Evolutionary conservation across 2,797 vertebrate species (phyloP), one percentile per base, ranked within the genome.

Genomic region (Babyrousa celebensis): DNA sequence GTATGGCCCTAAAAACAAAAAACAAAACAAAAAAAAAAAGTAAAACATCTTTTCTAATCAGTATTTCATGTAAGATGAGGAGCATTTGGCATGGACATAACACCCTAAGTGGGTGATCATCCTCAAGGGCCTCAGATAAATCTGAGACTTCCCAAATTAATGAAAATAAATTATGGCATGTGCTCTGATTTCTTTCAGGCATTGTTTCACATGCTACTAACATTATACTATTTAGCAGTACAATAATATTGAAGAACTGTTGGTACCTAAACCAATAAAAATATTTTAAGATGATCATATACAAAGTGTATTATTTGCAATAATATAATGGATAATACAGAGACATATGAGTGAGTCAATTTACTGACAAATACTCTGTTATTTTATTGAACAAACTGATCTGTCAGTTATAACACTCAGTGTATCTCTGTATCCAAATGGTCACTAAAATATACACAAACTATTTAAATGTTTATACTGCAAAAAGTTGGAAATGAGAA

Each of bases 11-110:
- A n/a, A n/a, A n/a, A n/a, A n/a, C n/a, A n/a, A n/a, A n/a, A n/a
- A n/a, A n/a, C n/a, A n/a, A n/a, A n/a, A n/a, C n/a, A n/a, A n/a
- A n/a, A n/a, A n/a, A n/a, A n/a, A n/a, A n/a, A n/a, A 77, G 70
- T 63, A 79, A 92, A 89, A 78, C 23, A 78, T 94, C 14, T 86
- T 94, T 85, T 89, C 32, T 70, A 71, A 78, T 71, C n/a, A 92
- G 63, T 56, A 84, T 71, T 96, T 92, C 62, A 87, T 17, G 2
- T 84, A 89, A 85, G 72, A 65, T 20, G 43, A 83, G 32, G 12
- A 72, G 0, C 20, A 63, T 77, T 54, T 67, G 60, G 54, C 20
- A 84, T 20, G 84, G 18, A 92, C 5, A 5, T 56, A 82, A 91
- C 1, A 23, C 27, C 20, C 71, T 91, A 21, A 78, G 36, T 48